These are phyloP conservation scores for Benitochromis conjunctus DNA, from an alignment of 2,113 vertebrate genomes.

Conservation along the genomic window DNA sequence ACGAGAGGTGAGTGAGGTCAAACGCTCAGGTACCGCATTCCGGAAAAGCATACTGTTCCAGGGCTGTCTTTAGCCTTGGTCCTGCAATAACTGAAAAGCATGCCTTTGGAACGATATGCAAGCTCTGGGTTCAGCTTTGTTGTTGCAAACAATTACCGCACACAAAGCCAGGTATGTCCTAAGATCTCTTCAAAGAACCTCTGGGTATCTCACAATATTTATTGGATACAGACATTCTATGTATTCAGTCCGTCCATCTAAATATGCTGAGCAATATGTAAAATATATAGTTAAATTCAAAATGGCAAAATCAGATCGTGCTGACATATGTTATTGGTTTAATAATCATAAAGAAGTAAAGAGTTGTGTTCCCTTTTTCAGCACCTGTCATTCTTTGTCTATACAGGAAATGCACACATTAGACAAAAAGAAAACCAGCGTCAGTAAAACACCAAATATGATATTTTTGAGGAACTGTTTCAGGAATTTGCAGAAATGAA, in stretches of 20 bases:
- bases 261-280: neutral
- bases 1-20: neutral
- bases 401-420: neutral
- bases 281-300: neutral
- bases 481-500: slow-evolving; percentile 49
- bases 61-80: slow-evolving; percentile 23
- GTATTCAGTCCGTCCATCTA: neutral
- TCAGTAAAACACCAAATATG: neutral
- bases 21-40: neutral
- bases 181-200: neutral
- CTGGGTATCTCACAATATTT: neutral
- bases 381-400: neutral
- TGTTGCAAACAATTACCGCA: neutral
- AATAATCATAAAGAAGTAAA: neutral
- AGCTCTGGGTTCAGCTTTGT: neutral
- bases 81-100: neutral
- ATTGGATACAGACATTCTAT: neutral
- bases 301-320: neutral
- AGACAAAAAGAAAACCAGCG: neutral
- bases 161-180: neutral
- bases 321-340: accelerated
- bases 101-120: neutral
- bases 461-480: slow-evolving; percentile 36
- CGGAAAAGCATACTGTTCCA: neutral
- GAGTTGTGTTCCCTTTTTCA: neutral